These are phyloP conservation scores for Junco hyemalis DNA, from an alignment of 2,113 vertebrate genomes.

Conservation along the genomic window DNA sequence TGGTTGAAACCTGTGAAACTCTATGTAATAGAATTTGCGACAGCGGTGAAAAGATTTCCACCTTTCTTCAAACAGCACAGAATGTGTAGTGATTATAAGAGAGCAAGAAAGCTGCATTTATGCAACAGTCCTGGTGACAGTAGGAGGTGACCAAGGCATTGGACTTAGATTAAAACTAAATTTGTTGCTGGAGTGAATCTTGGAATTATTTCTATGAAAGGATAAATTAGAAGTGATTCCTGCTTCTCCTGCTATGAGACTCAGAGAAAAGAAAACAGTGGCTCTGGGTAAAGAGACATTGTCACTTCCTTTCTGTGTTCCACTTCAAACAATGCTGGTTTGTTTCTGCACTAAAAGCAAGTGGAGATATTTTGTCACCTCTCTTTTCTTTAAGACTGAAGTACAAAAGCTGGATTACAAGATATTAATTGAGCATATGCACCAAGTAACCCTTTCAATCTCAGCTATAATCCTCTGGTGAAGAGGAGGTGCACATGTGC, in stretches of 20 bases:
- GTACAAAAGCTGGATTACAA: conserved; percentile 61
- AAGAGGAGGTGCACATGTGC: neutral
- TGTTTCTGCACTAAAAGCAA: neutral
- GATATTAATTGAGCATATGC: neutral
- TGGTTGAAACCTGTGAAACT: neutral
- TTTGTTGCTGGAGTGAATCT: neutral
- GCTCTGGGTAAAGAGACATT: neutral
- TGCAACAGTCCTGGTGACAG: neutral
- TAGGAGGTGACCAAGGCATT: neutral
- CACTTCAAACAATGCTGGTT: neutral
- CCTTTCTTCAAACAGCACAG: neutral
- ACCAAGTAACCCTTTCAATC: neutral
- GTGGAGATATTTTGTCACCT: neutral
- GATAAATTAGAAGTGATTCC: neutral
- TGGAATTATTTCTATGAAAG: neutral
- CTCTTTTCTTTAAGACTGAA: conserved; percentile 36
- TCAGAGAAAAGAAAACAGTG: neutral
- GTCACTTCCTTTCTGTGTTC: neutral
- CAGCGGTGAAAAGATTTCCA: neutral
- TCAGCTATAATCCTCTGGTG: neutral
- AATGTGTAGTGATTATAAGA: neutral
- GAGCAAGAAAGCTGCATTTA: neutral
- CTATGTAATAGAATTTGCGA: neutral
- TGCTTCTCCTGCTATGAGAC: neutral
- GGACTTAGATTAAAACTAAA: neutral